Base-by-base conservation (phyloP, 2,888 invertebrate species). In the Pachydiplax longipennis region DNA sequence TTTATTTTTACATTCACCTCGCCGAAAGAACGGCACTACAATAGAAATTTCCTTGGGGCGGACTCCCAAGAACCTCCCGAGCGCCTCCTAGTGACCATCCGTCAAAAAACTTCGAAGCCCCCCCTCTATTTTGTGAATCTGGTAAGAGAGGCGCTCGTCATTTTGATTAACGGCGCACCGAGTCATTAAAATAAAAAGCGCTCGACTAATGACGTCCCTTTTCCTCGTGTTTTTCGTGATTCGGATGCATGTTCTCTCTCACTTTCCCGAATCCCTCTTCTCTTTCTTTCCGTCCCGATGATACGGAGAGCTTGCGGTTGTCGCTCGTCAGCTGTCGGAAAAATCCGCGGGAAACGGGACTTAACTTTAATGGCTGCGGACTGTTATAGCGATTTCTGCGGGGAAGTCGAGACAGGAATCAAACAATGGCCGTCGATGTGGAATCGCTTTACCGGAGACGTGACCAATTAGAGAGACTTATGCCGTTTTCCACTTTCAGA, bases 161-260 rank as follows among this genome's bases (percentile, higher is more conserved):
- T 73, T 73, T 73, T 25, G 73, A 73, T 73, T 73, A 73, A 73
- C 73, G 73, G 73, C 73, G 73, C 31, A 25, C 25, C 13, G 31
- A 73, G 73, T 73, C 73, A 73, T 73, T 73, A 73, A 73, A 73
- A 73, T 73, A 73, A 73, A 73, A 73, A 73, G 73, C 73, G 73
- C 31, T 15, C 73, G 73, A 73, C 73, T 73, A 73, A 73, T 73
- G 73, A 73, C 73, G 73, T 73, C 31, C 73, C 73, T 73, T 73
- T 53, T 73, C 31, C 73, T 31, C 73, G 25, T 73, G 73, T 25
- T 73, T 73, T 73, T 73, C 73, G 73, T 73, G 73, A 73, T 31
- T 31, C 53, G 73, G 73, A 73, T 73, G 73, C 31, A 15, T 73
- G 73, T 31, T 73, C 73, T 73, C 25, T 31, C 73, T 73, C 65